phyloP scores from a whole-genome alignment of 30 jellyfish, hydroid and myxozoan species.

The Rhopilema esculentum region DNA sequence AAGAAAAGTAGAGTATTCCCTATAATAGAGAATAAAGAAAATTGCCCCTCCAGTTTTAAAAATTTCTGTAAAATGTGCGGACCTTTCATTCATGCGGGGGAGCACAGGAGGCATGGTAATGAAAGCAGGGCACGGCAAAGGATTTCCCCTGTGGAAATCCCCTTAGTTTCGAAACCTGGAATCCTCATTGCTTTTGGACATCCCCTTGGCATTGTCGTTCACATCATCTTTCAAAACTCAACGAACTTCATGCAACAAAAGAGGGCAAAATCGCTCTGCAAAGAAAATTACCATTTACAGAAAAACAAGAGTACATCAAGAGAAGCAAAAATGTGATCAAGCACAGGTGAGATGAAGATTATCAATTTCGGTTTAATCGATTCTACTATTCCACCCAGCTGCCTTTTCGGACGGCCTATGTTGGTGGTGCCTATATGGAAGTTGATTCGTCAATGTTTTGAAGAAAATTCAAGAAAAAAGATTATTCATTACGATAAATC shows the following conservation, averaged over 20 bases:
- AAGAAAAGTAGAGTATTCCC: too few relatives aligned
- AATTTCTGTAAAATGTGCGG: too few relatives aligned
- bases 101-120: background rate
- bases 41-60: too few relatives aligned
- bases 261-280: background rate
- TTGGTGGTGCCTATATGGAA: too few relatives aligned
- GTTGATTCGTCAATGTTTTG: too few relatives aligned
- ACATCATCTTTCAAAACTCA: too few relatives aligned
- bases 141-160: background rate
- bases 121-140: background rate
- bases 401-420: too few relatives aligned
- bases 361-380: too few relatives aligned
- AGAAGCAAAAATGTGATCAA: background rate
- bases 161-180: constrained; percentile 5
- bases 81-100: background rate
- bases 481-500: too few relatives aligned
- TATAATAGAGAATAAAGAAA: too few relatives aligned
- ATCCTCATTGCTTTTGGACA: background rate
- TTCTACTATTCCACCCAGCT: too few relatives aligned
- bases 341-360: background rate
- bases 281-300: background rate
- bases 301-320: background rate
- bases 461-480: too few relatives aligned
- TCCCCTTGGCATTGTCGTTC: background rate
- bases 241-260: background rate